A percentile compares a stretch with the other conserved stretches of the same genome.
These are phyloP conservation scores for Meganola albula DNA, from an alignment of 2,888 invertebrate species.

Conservation along the genomic window DNA sequence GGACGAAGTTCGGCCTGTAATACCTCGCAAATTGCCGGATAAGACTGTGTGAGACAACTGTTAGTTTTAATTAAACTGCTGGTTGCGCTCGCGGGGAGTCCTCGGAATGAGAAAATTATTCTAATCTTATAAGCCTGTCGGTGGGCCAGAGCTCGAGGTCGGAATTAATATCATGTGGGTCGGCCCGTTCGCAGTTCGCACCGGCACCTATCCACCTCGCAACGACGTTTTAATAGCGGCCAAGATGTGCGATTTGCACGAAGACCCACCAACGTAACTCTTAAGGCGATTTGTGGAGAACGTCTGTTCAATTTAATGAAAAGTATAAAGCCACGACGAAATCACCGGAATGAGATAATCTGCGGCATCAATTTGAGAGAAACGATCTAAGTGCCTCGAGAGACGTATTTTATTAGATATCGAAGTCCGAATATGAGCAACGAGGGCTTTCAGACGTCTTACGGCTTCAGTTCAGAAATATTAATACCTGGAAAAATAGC, in stretches of 20 bases:
- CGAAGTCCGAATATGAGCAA: conserved; percentile 35
- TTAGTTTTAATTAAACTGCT: conserved; percentile 78
- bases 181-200: conserved; percentile 31
- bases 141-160: conserved; percentile 57
- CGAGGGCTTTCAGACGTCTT: conserved; percentile 35
- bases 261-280: conserved; percentile 29
- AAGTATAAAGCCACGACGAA: conserved; percentile 58
- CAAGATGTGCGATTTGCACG: conserved; percentile 21
- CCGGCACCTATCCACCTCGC: conserved; percentile 12
- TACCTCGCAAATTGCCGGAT: conserved; percentile 77
- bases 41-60: conserved; percentile 78
- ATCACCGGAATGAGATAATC: conserved; percentile 62
- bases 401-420: conserved; percentile 63
- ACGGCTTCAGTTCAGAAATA: too few species aligned
- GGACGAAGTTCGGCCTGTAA: conserved; percentile 74
- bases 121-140: conserved; percentile 74
- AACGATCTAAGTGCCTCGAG: conserved; percentile 52
- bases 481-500: too few species aligned
- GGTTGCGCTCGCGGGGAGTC: conserved; percentile 68
- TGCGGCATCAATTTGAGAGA: conserved; percentile 65
- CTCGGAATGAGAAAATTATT: conserved; percentile 74
- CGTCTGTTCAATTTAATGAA: conserved; percentile 63
- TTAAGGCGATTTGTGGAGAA: conserved; percentile 49
- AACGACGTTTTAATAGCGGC: conserved; percentile 8
- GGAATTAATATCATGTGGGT: conserved; percentile 65